Evolutionary conservation across 2,888 invertebrate genomes (phyloP).

Genomic region (Acrobasis repandana): DNA sequence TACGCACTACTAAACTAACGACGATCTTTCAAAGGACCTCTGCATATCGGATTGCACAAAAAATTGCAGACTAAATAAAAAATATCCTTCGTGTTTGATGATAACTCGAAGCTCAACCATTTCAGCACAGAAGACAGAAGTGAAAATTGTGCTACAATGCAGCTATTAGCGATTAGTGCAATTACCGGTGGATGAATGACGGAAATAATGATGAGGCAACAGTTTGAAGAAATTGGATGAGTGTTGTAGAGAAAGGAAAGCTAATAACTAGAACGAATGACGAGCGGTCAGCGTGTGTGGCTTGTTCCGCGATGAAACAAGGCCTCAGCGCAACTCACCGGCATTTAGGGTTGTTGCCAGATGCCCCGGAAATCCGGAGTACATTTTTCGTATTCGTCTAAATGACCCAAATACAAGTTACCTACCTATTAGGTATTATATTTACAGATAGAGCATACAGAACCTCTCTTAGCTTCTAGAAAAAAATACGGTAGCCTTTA

Average conservation of each 20-base stretch:
- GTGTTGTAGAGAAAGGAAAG: conserved; percentile 12
- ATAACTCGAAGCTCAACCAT: neutral
- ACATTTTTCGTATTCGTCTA: too few species aligned
- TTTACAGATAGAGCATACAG: too few species aligned
- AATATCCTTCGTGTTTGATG: neutral
- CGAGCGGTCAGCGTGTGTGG: neutral
- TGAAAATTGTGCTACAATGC: neutral
- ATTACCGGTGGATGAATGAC: conserved; percentile 8
- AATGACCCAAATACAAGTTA: too few species aligned
- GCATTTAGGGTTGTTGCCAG: too few species aligned
- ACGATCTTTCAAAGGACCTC: too few species aligned
- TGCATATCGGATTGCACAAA: too few species aligned
- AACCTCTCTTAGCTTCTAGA: neutral
- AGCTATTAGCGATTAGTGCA: conserved; percentile 8
- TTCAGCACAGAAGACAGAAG: neutral
- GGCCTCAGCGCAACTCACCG: too few species aligned
- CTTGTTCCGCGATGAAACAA: neutral
- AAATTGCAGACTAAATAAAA: too few species aligned
- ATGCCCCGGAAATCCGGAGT: too few species aligned
- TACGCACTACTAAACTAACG: too few species aligned
- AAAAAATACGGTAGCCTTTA: neutral
- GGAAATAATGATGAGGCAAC: conserved; percentile 10
- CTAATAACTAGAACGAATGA: conserved; percentile 10
- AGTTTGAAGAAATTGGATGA: neutral
- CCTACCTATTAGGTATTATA: too few species aligned